phyloP scores from a whole-genome alignment of 2,888 invertebrate species.

The Tenthredo amoena region DNA sequence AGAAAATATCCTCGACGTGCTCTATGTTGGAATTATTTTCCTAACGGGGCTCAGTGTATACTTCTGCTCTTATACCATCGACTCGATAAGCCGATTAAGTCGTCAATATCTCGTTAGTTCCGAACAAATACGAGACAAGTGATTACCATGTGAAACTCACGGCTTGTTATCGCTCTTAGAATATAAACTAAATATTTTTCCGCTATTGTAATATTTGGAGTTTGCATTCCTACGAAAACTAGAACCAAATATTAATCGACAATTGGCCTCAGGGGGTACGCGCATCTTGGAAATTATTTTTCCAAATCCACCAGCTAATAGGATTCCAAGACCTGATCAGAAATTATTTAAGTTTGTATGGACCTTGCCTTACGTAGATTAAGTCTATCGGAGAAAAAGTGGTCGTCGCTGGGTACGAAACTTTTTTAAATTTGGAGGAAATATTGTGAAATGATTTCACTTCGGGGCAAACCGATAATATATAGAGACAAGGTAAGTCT shows the following conservation, averaged over 20 bases:
- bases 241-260: neutral
- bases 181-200: neutral
- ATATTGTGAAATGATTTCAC: too few species aligned
- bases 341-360: neutral
- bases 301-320: too few species aligned
- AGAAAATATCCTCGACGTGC: neutral
- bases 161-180: neutral
- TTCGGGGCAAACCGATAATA: too few species aligned
- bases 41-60: neutral
- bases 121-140: neutral
- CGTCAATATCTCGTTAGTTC: neutral
- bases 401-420: too few species aligned
- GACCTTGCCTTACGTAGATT: too few species aligned
- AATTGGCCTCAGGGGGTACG: neutral
- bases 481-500: too few species aligned
- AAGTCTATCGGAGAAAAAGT: too few species aligned
- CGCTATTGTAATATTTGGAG: neutral
- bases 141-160: neutral
- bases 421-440: too few species aligned
- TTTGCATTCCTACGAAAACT: neutral
- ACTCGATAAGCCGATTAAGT: constrained; percentile 8
- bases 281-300: too few species aligned
- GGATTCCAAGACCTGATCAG: neutral
- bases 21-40: neutral
- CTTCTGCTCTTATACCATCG: neutral